phyloP scores from a whole-genome alignment of 2,797 vertebrate species.

The Paedocypris micromegethes region DNA sequence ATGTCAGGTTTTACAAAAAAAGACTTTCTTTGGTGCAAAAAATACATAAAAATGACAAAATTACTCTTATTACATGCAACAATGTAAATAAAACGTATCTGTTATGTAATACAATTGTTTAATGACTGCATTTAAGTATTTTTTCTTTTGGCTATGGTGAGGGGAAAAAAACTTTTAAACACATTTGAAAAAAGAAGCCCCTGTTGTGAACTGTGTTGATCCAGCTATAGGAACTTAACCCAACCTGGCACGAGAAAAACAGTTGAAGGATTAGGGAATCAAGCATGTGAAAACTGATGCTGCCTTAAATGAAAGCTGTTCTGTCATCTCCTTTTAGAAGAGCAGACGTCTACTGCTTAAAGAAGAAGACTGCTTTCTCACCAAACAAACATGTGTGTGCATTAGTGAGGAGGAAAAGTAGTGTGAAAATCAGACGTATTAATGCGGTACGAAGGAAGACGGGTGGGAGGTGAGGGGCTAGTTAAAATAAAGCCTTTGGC shows the following conservation, averaged over 20 bases:
- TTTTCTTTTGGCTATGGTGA: constrained; percentile 29
- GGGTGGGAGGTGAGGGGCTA: constrained; percentile 20
- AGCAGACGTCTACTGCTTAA: constrained; percentile 10
- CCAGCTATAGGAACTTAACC: constrained; percentile 22
- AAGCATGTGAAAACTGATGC: constrained; percentile 51
- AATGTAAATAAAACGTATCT: no score
- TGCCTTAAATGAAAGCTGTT: constrained; percentile 44
- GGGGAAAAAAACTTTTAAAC: constrained; percentile 2
- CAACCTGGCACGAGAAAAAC: constrained; percentile 37
- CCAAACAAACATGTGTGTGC: constrained; percentile 17
- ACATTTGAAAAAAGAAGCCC: not conserved
- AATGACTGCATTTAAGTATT: no score
- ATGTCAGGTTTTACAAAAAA: no score
- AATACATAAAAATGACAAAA: no score
- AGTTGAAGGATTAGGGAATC: constrained; percentile 48
- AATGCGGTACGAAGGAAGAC: constrained; percentile 22
- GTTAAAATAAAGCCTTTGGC: constrained; percentile 55
- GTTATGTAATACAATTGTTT: no score
- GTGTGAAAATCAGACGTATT: constrained; percentile 36
- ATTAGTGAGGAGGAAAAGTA: constrained; percentile 41
- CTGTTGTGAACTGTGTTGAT: constrained; percentile 23
- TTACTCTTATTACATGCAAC: no score
- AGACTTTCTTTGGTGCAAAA: no score
- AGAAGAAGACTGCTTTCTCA: constrained; percentile 39
- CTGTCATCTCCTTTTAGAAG: constrained; percentile 46